Base-by-base conservation (phyloP, 1,140 invertebrate genomes). In the Neelides sp. region DNA sequence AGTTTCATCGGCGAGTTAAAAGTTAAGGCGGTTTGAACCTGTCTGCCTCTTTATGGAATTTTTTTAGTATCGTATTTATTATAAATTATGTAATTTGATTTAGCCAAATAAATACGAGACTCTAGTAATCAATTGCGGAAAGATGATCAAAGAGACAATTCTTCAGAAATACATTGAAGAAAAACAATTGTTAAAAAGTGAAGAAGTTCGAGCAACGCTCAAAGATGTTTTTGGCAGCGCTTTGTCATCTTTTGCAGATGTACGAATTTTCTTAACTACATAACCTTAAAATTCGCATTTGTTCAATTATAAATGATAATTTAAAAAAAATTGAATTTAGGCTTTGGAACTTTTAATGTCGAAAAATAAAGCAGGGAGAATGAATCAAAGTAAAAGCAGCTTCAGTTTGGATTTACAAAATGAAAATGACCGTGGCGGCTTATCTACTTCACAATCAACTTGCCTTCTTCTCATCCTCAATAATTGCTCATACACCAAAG, bases 81-180 rank as follows among this genome's bases (percentile, higher is more conserved):
- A n/a, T n/a, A n/a, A n/a, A n/a, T n/a, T n/a, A n/a, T n/a, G n/a
- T n/a, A n/a, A n/a, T 58, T 24, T 57, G 42, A 43, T 65, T 32
- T 60, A 91, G 80, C 91, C 91, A n/a, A 74, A 78, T 10, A 65
- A 85, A 12, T 83, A 92, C 64, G 85, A 94, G 67, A 75, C 80
- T 52, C 78, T 85, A 60, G 73, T 95, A 4, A 75, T 79, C 58
- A 86, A 93, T 59, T 80, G 85, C 2, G 70, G 92, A 3, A 84
- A 85, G 54, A 75, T 87, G 30, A 80, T 91, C 23, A 80, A 89
- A 64, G 86, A 92, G 64, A 82, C 82, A 22, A 85, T 89, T 45
- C 71, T 91, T 19, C 74, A 77, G 51, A 66, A 67, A 71, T 78
- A 60, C 78, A 80, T 60, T 66, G 78, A 53, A 69, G 88, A 71